A percentile compares a stretch with the other conserved stretches of the same genome.
phyloP scores from a whole-genome alignment of 2,888 invertebrate genomes.

The Ormyrus rosae region DNA sequence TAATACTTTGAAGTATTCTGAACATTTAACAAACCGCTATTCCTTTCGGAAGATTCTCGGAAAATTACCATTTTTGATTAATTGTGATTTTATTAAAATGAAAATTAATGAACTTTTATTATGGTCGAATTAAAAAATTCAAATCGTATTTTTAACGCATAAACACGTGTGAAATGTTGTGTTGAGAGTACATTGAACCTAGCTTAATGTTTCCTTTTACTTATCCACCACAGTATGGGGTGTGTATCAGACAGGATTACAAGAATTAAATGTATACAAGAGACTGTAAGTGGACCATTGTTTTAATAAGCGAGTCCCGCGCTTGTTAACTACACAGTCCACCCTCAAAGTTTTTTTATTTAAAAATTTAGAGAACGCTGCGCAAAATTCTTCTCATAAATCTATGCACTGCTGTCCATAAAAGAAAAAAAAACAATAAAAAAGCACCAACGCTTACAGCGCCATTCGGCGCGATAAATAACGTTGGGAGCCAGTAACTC shows the following conservation, averaged over 20 bases:
- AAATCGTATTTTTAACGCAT: neutral
- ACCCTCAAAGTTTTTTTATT: too few species aligned
- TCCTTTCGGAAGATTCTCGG: conserved; percentile 8
- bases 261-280: too few species aligned
- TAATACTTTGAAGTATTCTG: conserved; percentile 54
- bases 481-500: conserved; percentile 19
- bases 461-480: conserved; percentile 19
- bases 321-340: too few species aligned
- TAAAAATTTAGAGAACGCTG: too few species aligned
- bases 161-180: neutral
- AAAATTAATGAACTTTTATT: conserved; percentile 49
- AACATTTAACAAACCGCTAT: conserved; percentile 53
- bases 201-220: neutral
- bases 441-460: neutral
- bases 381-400: neutral
- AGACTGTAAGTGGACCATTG: too few species aligned
- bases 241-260: too few species aligned
- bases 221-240: too few species aligned
- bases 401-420: neutral
- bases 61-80: conserved; percentile 47
- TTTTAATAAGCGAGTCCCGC: too few species aligned
- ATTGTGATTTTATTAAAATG: conserved; percentile 46
- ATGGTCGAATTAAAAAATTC: conserved; percentile 21
- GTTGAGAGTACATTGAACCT: conserved; percentile 7
- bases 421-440: neutral